phyloP scores from a whole-genome alignment of 2,888 invertebrate genomes.

The Acrocyrtus sp. region DNA sequence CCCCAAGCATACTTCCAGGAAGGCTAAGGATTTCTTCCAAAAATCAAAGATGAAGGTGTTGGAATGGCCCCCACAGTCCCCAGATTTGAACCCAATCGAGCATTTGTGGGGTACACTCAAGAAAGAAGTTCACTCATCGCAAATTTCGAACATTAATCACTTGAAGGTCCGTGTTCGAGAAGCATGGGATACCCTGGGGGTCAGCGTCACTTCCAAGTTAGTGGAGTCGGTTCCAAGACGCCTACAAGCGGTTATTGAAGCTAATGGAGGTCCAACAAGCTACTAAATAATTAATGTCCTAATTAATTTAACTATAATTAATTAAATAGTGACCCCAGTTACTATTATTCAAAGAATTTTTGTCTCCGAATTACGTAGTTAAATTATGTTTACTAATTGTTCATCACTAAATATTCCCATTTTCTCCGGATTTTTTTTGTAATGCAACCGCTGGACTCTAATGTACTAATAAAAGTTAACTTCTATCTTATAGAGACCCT shows the following conservation, averaged over 20 bases:
- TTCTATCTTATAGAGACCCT: too few species aligned
- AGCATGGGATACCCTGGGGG: neutral
- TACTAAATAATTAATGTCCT: too few species aligned
- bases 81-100: conserved; percentile 37
- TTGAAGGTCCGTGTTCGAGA: neutral
- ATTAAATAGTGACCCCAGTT: too few species aligned
- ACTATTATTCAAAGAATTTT: too few species aligned
- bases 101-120: conserved; percentile 30
- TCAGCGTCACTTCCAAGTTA: neutral
- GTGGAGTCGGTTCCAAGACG: conserved; percentile 24
- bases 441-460: too few species aligned
- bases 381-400: too few species aligned
- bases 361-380: too few species aligned
- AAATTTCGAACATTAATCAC: neutral
- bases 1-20: conserved; percentile 31
- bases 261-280: conserved; percentile 13
- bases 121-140: neutral
- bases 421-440: too few species aligned
- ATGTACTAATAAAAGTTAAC: too few species aligned
- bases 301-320: too few species aligned
- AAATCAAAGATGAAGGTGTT: conserved; percentile 26
- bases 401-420: too few species aligned
- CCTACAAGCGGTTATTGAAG: conserved; percentile 15
- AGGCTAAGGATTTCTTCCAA: conserved; percentile 8
- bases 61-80: conserved; percentile 29